phyloP scores from a whole-genome alignment of 2,888 invertebrate genomes.

The Laothoe populi region DNA sequence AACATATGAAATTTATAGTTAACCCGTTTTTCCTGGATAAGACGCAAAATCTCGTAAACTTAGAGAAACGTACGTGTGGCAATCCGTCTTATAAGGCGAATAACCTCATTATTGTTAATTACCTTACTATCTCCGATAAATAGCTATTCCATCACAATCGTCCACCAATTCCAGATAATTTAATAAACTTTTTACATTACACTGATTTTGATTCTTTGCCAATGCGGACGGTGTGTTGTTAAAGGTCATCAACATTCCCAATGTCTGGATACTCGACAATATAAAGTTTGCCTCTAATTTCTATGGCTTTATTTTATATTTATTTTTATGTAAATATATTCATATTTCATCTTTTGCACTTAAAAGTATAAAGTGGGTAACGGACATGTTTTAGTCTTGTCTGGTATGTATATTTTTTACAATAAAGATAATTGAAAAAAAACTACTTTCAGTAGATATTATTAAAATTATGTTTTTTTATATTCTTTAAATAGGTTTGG shows the following conservation, averaged over 20 bases:
- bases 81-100: slow-evolving; percentile 39
- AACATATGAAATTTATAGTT: no score
- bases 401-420: no score
- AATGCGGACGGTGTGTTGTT: slow-evolving; percentile 13
- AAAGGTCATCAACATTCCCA: slow-evolving; percentile 27
- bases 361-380: neutral
- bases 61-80: no score
- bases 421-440: no score
- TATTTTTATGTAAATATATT: neutral
- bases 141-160: slow-evolving; percentile 15
- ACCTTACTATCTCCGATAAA: slow-evolving; percentile 43
- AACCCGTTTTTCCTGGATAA: no score
- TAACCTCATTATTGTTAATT: slow-evolving; percentile 47
- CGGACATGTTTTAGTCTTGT: neutral
- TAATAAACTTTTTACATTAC: slow-evolving; percentile 18
- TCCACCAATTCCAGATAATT: slow-evolving; percentile 16
- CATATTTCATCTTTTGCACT: neutral
- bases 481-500: no score
- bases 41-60: no score
- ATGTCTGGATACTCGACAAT: slow-evolving; percentile 3
- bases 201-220: slow-evolving; percentile 26
- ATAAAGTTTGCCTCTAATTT: neutral
- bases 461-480: neutral
- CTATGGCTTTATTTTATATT: neutral
- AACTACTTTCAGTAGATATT: neutral